Base-by-base conservation (phyloP, 2,888 invertebrate species). In the Hecatera dysodea region DNA sequence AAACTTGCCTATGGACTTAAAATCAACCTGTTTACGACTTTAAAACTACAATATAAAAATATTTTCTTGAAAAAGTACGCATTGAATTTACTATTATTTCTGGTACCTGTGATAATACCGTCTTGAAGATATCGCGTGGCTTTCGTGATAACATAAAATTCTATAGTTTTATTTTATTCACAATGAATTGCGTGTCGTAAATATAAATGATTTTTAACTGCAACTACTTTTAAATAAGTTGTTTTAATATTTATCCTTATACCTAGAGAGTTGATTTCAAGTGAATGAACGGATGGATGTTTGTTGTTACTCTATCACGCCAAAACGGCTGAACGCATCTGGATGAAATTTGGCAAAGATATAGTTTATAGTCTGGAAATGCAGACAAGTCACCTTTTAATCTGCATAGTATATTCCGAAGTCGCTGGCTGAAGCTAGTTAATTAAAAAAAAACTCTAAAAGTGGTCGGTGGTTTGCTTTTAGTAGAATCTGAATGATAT, bases 401-500 rank as follows among this genome's bases (percentile, higher is more conserved):
- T 5, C 39, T 6, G 15, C n/a, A 12, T 12, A 39, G 15, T 39
- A 15, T 39, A 5, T 15, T 39, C 4, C 39, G 5, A 33, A 33
- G 33, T 15, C 39, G 39, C 39, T 15, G 12, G 39, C 39, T 2
- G 12, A 39, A 39, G 39, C 39, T 39, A 39, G 5, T 9, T 5
- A 6, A 15, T 39, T n/a, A 53, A n/a, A 44, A 60, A 60, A 33
- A 36, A 22, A 22, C 0, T 60, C 9, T 36, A 27, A 33, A 62
- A 57, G 24, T 57, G n/a, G 17, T 33, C n/a, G 12, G 22, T 19
- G 24, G 17, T 50, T 15, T 17, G 56, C n/a, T 56, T 55, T 53
- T 48, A 63, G 50, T 72, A 75, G 75, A 74, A 72, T 80, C 65
- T 29, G 64, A 69, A 76, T 69, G 64, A 71, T 64, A 76, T 82